Evolutionary conservation across 2,113 vertebrate species (phyloP), one percentile per base, ranked within the genome.

Genomic region (Setophaga petechia): DNA sequence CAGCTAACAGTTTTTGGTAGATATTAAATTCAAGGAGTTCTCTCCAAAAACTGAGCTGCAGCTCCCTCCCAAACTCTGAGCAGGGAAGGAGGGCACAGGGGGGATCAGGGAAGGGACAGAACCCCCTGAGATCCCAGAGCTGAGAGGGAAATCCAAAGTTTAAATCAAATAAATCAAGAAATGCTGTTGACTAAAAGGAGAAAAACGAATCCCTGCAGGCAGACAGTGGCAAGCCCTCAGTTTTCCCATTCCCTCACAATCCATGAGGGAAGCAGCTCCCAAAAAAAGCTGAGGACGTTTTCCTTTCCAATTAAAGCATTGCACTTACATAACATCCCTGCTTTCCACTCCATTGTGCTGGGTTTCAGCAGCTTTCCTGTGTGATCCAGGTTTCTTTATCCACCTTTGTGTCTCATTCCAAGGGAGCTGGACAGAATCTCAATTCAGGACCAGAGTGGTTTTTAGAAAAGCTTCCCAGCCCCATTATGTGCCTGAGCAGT

Each of bases 351-450:
- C 3, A 5, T 18, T 95, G 84, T 66, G 81, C 55, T 18, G 21
- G 12, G 7, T 44, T 41, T 73, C 25, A 37, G 57, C 35, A 93
- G 90, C 75, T 94, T 57, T 59, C 80, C 73, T 12, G 58, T n/a
- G 25, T 10, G 72, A 96, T 87, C 89, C 92, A 94, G 25, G 25
- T 87, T 44, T 49, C 88, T 87, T 93, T 65, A 85, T 88, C 84
- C 63, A 67, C 59, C 74, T 83, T 71, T 87, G n/a, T 24, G 41
- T 67, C 55, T 89, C 46, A 3, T 79, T 81, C 55, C 61, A 43
- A 87, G 57, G 68, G 19, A 84, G 30, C 55, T 8, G 89, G 92
- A 87, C 78, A 96, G 55, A 71, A 95, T 93, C 90, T 84, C 83
- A 82, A 85, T 24, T 4, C 27, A 47, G 77, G 35, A 27, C 28